Percentiles rank a stretch among this genome's conserved stretches.
These are phyloP conservation scores for Acomys russatus DNA, from an alignment of 2,797 vertebrate species.

Conservation along the genomic window DNA sequence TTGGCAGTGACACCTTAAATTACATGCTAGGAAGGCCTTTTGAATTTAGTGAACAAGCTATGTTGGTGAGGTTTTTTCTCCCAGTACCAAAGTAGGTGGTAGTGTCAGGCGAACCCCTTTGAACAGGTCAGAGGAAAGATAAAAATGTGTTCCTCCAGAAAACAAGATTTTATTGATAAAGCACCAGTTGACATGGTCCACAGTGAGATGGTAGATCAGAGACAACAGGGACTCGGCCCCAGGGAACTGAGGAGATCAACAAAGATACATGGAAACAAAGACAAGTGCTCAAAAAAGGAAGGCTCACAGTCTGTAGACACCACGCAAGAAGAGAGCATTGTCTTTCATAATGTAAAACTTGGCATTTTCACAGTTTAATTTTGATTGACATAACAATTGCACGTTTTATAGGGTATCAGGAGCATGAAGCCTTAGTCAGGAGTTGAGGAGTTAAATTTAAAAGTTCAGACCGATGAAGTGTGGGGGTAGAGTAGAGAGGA, in stretches of 20 bases:
- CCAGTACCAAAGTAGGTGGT: not conserved
- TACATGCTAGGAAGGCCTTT: not conserved
- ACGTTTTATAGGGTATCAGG: not conserved
- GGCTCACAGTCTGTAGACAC: not conserved
- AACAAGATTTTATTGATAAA: not conserved
- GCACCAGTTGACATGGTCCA: not conserved
- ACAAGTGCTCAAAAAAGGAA: not conserved
- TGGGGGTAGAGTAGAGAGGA: not conserved
- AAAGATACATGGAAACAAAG: not conserved
- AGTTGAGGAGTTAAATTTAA: conserved; percentile 20
- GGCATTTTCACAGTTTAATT: not conserved
- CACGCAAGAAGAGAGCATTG: not conserved
- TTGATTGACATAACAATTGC: not conserved
- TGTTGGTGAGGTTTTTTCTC: not conserved
- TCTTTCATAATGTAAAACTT: not conserved
- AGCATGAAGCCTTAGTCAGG: not conserved
- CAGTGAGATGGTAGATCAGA: not conserved
- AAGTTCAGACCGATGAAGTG: not conserved
- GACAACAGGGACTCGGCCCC: not conserved
- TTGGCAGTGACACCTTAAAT: conserved; percentile 63
- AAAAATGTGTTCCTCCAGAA: not conserved
- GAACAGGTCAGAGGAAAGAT: conserved; percentile 17
- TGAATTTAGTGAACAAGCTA: conserved; percentile 29
- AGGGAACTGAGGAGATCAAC: not conserved
- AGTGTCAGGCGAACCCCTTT: not conserved